Evolutionary conservation across 2,797 vertebrate species (phyloP).

Genomic region (Selene dorsalis): DNA sequence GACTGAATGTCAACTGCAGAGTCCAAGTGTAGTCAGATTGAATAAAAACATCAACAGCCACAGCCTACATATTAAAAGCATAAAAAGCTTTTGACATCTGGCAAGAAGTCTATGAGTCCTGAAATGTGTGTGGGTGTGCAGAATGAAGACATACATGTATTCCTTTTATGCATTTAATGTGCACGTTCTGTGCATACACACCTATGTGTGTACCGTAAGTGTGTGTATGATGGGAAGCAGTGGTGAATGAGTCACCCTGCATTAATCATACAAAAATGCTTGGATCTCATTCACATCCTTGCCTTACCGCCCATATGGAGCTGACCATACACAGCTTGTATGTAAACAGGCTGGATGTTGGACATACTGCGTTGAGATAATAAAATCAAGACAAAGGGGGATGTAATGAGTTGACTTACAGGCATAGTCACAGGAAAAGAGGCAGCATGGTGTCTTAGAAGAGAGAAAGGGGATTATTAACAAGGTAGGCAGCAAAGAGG

Average conservation of each 20-base stretch:
- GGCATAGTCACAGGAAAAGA: slow-evolving; percentile 47
- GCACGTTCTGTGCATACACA: slow-evolving; percentile 9
- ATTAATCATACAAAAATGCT: slow-evolving; percentile 63
- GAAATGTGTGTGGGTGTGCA: slow-evolving; percentile 42
- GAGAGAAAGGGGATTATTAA: slow-evolving; percentile 46
- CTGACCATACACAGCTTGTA: slow-evolving; percentile 30
- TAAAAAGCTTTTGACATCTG: slow-evolving; percentile 65
- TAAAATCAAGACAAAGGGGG: slow-evolving; percentile 44
- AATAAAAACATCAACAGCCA: slow-evolving; percentile 48
- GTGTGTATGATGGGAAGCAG: slow-evolving; percentile 33
- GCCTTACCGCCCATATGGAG: slow-evolving; percentile 45
- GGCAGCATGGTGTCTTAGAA: slow-evolving; percentile 44
- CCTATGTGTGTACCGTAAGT: slow-evolving; percentile 20
- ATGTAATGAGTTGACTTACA: slow-evolving; percentile 62
- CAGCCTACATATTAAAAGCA: slow-evolving; percentile 52
- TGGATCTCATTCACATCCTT: slow-evolving; percentile 47
- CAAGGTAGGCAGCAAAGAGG: slow-evolving; percentile 53
- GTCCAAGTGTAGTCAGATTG: slow-evolving; percentile 49
- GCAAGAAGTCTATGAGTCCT: slow-evolving; percentile 41
- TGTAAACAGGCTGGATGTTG: slow-evolving; percentile 46
- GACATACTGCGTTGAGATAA: slow-evolving; percentile 18
- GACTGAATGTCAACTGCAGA: slow-evolving; percentile 50
- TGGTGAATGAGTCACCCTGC: slow-evolving; percentile 59
- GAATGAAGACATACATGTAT: slow-evolving; percentile 47
- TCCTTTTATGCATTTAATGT: slow-evolving; percentile 56